A percentile compares a stretch with the other conserved stretches of the same genome.
These are phyloP conservation scores for Felis catus DNA, from an alignment of 2,113 vertebrate genomes.

Conservation along the genomic window DNA sequence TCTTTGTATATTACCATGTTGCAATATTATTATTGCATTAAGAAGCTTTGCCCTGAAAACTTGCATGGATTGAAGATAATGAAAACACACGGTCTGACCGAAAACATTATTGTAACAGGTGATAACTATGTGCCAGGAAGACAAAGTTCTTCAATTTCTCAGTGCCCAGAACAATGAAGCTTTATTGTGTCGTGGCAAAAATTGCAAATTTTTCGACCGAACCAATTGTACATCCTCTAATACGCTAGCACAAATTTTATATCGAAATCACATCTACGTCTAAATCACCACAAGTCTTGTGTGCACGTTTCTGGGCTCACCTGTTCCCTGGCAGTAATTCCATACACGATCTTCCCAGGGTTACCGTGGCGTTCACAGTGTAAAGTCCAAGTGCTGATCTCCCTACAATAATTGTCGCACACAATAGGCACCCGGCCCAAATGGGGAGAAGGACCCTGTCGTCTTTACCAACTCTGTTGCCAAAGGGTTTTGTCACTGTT, in stretches of 20 bases:
- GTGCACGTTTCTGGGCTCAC: background rate
- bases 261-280: background rate
- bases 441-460: accelerated
- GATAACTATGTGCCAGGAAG: background rate
- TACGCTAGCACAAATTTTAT: background rate
- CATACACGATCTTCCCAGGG: background rate
- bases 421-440: too few species aligned
- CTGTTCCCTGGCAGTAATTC: background rate
- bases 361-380: background rate
- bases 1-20: background rate
- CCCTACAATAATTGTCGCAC: background rate
- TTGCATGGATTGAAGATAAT: background rate
- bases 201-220: background rate
- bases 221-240: background rate
- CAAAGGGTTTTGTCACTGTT: background rate
- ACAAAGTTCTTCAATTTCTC: background rate
- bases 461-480: accelerated
- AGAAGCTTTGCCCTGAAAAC: background rate
- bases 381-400: background rate
- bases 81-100: background rate
- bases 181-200: background rate
- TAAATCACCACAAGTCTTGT: background rate
- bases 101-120: background rate
- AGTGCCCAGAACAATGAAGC: background rate
- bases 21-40: background rate